Evolutionary conservation across 2,888 invertebrate species (phyloP).

Genomic region (Allolobophora icterica): DNA sequence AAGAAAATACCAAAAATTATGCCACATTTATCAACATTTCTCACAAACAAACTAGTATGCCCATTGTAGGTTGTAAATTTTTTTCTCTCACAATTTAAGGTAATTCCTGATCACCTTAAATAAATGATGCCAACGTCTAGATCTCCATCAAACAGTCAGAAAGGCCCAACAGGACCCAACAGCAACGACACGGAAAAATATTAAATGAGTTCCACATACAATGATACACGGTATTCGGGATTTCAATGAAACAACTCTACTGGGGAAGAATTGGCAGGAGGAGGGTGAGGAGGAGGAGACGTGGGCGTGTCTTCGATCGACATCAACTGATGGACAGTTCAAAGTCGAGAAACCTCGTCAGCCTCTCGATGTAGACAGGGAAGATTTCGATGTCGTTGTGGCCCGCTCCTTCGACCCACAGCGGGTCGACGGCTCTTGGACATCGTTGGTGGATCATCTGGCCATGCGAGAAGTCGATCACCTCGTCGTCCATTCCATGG

Average conservation of each 20-base stretch:
- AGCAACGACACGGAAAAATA: background rate
- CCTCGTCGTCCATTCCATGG: conserved; percentile 98
- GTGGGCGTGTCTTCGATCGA: background rate
- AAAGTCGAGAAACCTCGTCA: background rate
- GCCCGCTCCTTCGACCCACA: conserved; percentile 95
- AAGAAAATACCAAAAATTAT: background rate
- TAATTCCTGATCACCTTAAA: background rate
- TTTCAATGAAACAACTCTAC: background rate
- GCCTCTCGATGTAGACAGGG: conserved; percentile 86
- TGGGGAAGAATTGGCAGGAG: background rate
- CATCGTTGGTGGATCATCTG: conserved; percentile 95
- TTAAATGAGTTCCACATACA: background rate
- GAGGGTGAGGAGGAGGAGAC: background rate
- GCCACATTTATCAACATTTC: background rate
- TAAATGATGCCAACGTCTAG: background rate
- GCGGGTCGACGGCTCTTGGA: conserved; percentile 92
- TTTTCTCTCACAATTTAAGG: background rate
- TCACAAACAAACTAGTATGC: background rate
- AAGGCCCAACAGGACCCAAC: background rate
- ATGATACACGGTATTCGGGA: background rate
- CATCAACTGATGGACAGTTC: conserved; percentile 29
- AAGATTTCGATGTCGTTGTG: conserved; percentile 98
- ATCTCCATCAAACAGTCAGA: background rate
- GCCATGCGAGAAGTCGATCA: conserved; percentile 97
- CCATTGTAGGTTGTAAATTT: background rate